Evolutionary conservation across 2,113 vertebrate genomes (phyloP).

Genomic region (Elephantulus edwardii): DNA sequence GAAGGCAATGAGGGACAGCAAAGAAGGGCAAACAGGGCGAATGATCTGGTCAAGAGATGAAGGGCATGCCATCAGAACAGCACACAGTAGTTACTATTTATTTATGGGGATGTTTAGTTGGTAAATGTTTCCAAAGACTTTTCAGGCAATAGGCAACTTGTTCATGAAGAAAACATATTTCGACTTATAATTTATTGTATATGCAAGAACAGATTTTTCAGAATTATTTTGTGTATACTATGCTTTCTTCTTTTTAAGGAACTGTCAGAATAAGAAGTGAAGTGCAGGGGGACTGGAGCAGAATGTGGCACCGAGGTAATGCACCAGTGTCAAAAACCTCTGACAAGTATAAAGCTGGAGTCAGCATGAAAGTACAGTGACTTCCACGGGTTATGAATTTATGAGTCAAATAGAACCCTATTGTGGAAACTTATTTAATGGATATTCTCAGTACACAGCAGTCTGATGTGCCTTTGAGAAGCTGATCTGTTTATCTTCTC

Average conservation of each 20-base stretch:
- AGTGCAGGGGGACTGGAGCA: slow-evolving; percentile 20
- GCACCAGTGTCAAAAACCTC: slow-evolving; percentile 53
- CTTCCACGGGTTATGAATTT: slow-evolving; percentile 50
- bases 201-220: neutral
- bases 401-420: slow-evolving; percentile 54
- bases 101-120: neutral
- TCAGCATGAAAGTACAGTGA: slow-evolving; percentile 43
- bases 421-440: slow-evolving; percentile 60
- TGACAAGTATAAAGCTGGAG: slow-evolving; percentile 56
- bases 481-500: slow-evolving; percentile 52
- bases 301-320: slow-evolving; percentile 49
- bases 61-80: neutral
- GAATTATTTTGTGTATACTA: slow-evolving; percentile 30
- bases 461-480: slow-evolving; percentile 17
- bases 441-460: slow-evolving; percentile 39
- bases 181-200: neutral
- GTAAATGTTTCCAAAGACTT: neutral
- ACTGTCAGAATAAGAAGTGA: slow-evolving; percentile 20
- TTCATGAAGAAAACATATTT: neutral
- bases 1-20: neutral
- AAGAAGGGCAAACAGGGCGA: neutral
- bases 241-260: slow-evolving; percentile 24
- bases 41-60: neutral
- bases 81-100: neutral
- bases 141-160: neutral